Evolutionary conservation across 2,888 invertebrate species (phyloP).

Genomic region (Drosophila mayaguana): DNA sequence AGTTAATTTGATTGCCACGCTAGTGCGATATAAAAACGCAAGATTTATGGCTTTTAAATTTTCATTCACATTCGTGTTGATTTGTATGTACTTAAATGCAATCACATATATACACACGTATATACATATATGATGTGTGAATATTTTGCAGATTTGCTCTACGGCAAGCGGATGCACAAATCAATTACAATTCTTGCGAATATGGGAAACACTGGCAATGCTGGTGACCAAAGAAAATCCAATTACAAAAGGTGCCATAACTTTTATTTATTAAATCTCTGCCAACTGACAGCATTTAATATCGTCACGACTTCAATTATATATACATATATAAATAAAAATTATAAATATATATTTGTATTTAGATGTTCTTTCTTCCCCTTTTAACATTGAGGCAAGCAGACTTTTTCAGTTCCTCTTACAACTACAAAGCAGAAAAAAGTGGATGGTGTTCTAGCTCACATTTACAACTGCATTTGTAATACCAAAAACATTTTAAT

Average conservation of each 20-base stretch:
- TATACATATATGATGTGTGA: background rate
- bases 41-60: conserved; percentile 76
- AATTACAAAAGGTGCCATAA: conserved; percentile 55
- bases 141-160: conserved; percentile 22
- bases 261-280: conserved; percentile 46
- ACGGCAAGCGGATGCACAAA: conserved; percentile 62
- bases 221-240: conserved; percentile 48
- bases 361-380: background rate
- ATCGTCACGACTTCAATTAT: conserved; percentile 44
- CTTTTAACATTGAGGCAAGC: background rate
- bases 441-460: too few relatives aligned
- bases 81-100: conserved; percentile 27
- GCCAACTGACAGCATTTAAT: conserved; percentile 21
- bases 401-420: background rate
- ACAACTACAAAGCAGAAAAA: background rate
- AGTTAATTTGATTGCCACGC: conserved; percentile 66
- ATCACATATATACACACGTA: background rate
- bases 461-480: too few relatives aligned
- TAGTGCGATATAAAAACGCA: conserved; percentile 54
- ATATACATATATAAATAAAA: background rate
- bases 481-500: background rate
- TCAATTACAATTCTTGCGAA: conserved; percentile 46
- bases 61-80: conserved; percentile 61
- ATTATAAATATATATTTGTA: background rate
- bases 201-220: conserved; percentile 39